Evolutionary conservation across 2,113 vertebrate species (phyloP), one percentile per base, ranked within the genome.

Genomic region (Vidua chalybeata): DNA sequence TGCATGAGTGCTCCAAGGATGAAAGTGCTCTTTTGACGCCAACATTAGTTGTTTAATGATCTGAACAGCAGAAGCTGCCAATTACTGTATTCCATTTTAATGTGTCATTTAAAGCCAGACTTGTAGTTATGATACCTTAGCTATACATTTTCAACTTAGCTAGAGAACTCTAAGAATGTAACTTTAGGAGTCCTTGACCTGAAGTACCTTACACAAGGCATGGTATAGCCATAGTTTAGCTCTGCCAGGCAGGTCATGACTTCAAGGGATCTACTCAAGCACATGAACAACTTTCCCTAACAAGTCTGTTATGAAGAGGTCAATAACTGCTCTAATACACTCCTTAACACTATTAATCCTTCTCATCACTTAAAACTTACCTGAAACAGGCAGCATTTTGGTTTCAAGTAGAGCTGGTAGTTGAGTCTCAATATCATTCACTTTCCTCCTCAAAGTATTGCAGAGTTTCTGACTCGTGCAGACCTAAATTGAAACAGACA

Each of bases 321-420:
- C 56, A 92, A 19, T 23, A 73, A 41, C 31, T 73, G 33, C 71
- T 83, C 37, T 54, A 58, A 80, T 28, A 51, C 11, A 88, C 4
- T 27, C 39, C 39, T 71, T 41, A 52, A 51, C 27, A 58, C 6
- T 7, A 2, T 75, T 73, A 80, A 30, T 28, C 31, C 28, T 75
- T 58, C 35, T 71, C 22, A 23, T 49, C 14, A 59, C 33, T 43
- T 48, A 74, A 82, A 79, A 87, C 87, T 91, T 98, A 98, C 98
- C 98, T 98, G 99, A 98, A 90, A 98, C 87, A 88, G 99, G 98
- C 4, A 98, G 97, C 93, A 98, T 97, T 97, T 99, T 99, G 94
- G 98, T 99, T 97, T 99, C 99, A 21, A 99, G 98, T 89, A 99
- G 97, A 7, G 97, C 94, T 76, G 98, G 97, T 61, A 99, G 98